phyloP scores from a whole-genome alignment of 2,113 vertebrate genomes.

The Antechinus flavipes region DNA sequence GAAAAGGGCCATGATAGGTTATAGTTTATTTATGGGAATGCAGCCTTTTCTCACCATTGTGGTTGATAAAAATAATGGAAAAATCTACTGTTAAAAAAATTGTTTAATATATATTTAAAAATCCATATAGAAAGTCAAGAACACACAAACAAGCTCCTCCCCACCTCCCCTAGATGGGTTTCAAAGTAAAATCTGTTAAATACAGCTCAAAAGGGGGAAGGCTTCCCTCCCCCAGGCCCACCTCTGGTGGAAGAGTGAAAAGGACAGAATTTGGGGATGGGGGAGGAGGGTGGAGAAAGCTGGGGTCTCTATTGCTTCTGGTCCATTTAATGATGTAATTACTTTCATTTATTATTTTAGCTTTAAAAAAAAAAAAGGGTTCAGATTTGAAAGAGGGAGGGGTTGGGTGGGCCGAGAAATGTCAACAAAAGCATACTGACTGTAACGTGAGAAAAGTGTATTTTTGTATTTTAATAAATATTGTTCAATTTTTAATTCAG shows the following conservation, averaged over 20 bases:
- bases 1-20: constrained; percentile 31
- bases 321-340: constrained; percentile 67
- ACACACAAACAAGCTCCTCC: too few species aligned
- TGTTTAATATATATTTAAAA: constrained; percentile 17
- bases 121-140: neutral
- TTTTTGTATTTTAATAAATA: constrained; percentile 87
- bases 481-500: constrained; percentile 81
- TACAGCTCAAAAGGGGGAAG: constrained; percentile 13
- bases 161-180: neutral
- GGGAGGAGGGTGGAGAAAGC: neutral
- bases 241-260: constrained; percentile 20
- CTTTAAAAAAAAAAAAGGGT: constrained; percentile 71
- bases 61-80: constrained; percentile 32
- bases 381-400: constrained; percentile 69
- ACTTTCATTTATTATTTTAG: constrained; percentile 75
- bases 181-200: constrained; percentile 47
- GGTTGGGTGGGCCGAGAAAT: constrained; percentile 52
- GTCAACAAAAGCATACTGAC: constrained; percentile 77
- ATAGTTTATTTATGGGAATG: constrained; percentile 52
- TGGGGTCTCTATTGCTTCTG: constrained; percentile 63
- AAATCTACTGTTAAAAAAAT: constrained; percentile 39
- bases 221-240: constrained; percentile 61
- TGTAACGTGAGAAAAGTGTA: constrained; percentile 83
- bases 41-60: constrained; percentile 51
- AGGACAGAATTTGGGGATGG: neutral